A percentile compares a stretch with the other conserved stretches of the same genome.
Evolutionary conservation across 2,888 invertebrate species (phyloP).

Genomic region (Lordiphosa andalusiaca): DNA sequence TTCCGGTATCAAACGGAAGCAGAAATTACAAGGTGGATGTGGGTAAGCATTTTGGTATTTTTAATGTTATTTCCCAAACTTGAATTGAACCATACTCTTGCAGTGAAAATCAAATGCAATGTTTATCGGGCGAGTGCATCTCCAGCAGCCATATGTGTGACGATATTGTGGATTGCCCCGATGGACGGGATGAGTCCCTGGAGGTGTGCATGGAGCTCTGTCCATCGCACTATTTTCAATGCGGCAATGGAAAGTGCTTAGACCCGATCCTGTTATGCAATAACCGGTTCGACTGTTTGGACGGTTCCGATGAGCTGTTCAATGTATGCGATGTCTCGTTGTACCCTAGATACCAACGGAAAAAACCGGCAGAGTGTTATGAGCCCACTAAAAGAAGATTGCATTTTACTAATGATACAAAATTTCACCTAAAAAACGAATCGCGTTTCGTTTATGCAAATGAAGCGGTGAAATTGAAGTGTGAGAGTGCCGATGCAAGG

Average conservation of each 20-base stretch:
- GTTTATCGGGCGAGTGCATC: slow-evolving; percentile 5
- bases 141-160: background rate
- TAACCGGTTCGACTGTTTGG: slow-evolving; percentile 27
- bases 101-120: slow-evolving; percentile 3
- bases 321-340: fast-evolving
- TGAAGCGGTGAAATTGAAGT: slow-evolving; percentile 10
- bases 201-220: slow-evolving; percentile 9
- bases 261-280: background rate
- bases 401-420: background rate
- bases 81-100: too few species aligned
- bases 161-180: slow-evolving; percentile 14
- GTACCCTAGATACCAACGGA: background rate
- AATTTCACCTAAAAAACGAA: background rate
- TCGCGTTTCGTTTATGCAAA: slow-evolving; percentile 22
- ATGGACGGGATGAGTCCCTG: slow-evolving; percentile 43
- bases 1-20: fast-evolving
- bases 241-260: slow-evolving; percentile 31
- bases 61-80: too few species aligned
- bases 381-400: slow-evolving; percentile 1
- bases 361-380: background rate
- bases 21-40: background rate
- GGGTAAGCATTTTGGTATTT: slow-evolving; percentile 11
- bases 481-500: background rate
- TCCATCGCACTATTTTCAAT: slow-evolving; percentile 5
- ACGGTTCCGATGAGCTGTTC: slow-evolving; percentile 38